Evolutionary conservation across 2,797 vertebrate genomes (phyloP).

Genomic region (Crypturellus tataupa): DNA sequence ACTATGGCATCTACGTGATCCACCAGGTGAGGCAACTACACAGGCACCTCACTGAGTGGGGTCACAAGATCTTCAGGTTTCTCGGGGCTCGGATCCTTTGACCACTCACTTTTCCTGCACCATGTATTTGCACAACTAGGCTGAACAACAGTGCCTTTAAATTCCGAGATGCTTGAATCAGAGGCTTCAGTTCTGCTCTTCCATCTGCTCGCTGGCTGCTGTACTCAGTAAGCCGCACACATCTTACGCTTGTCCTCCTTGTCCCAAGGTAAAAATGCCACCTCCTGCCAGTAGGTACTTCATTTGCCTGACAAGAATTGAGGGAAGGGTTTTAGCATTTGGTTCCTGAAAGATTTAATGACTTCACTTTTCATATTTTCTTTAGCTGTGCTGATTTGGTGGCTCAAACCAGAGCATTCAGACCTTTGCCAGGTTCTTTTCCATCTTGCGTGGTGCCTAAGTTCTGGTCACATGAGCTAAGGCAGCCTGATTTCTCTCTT

Average conservation of each 20-base stretch:
- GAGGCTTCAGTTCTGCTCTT: not conserved
- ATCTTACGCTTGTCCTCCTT: not conserved
- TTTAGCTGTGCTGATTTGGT: not conserved
- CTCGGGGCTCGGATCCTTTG: not conserved
- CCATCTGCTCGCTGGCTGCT: not conserved
- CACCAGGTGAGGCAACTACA: constrained; percentile 89
- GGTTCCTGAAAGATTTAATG: not conserved
- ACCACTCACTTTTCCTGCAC: not conserved
- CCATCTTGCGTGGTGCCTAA: not conserved
- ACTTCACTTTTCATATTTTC: not conserved
- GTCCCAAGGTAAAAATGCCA: not conserved
- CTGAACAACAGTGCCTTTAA: not conserved
- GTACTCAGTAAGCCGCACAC: not conserved
- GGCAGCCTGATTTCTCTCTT: not conserved
- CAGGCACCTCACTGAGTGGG: not conserved
- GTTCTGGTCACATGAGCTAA: not conserved
- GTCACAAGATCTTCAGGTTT: no score
- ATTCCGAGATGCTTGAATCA: not conserved
- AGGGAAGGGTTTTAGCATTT: not conserved
- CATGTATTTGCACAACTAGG: not conserved
- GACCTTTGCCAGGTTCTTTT: not conserved
- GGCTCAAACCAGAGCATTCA: not conserved
- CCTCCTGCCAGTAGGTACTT: not conserved
- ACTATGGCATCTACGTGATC: constrained; percentile 93
- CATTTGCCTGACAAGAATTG: not conserved